phyloP scores from a whole-genome alignment of 2,888 invertebrate genomes.

The Hydraecia micacea region DNA sequence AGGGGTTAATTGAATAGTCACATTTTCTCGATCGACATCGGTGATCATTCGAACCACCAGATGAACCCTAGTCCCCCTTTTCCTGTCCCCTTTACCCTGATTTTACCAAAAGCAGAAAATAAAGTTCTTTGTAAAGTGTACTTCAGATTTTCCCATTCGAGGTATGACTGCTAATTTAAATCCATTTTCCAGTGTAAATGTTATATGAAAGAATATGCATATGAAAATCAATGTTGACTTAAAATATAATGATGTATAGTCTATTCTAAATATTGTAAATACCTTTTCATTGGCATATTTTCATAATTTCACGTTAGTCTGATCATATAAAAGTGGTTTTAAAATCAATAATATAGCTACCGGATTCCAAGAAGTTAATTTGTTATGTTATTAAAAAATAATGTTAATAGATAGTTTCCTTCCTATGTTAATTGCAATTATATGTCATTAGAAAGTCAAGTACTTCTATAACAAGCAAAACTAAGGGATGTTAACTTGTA shows the following conservation, averaged over 20 bases:
- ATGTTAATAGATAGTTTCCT: slow-evolving; percentile 43
- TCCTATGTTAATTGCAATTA: slow-evolving; percentile 42
- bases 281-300: slow-evolving; percentile 55
- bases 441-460: slow-evolving; percentile 23
- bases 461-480: slow-evolving; percentile 28
- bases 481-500: slow-evolving; percentile 30
- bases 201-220: slow-evolving; percentile 46
- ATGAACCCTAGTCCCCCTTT: neutral
- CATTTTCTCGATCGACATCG: neutral
- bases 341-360: slow-evolving; percentile 31
- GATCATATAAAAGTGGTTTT: neutral
- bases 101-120: slow-evolving; percentile 7
- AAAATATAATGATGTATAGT: neutral
- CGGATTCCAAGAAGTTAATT: slow-evolving; percentile 33
- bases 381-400: slow-evolving; percentile 41
- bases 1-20: neutral
- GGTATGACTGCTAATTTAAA: slow-evolving; percentile 53
- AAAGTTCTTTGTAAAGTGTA: neutral
- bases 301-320: slow-evolving; percentile 37
- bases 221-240: slow-evolving; percentile 42
- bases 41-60: slow-evolving; percentile 6
- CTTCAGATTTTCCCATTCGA: slow-evolving; percentile 10
- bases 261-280: neutral
- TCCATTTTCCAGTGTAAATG: slow-evolving; percentile 39
- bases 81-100: neutral